Percentiles rank a stretch among this genome's conserved stretches.
Conservation (phyloP, 2,888 invertebrate species). For the Melangyna quadrimaculata region DNA sequence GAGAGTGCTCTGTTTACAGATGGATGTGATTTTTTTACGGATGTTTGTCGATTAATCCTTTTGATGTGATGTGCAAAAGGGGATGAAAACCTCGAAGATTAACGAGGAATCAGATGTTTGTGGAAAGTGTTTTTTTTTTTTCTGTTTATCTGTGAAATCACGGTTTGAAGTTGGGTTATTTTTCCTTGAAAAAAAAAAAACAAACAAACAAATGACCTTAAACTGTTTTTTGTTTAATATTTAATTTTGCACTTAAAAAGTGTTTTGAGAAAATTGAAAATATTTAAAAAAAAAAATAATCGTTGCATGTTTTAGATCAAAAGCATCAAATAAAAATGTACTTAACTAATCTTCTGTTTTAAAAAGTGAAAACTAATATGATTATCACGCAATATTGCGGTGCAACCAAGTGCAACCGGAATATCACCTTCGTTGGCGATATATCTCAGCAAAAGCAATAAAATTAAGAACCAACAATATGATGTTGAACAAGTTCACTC, state of each 20-base stretch:
- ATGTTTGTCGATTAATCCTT: slow-evolving; percentile 23
- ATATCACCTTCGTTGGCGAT: slow-evolving; percentile 17
- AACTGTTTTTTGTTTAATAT: background rate
- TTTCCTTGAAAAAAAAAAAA: background rate
- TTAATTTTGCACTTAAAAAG: background rate
- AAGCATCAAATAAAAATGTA: background rate
- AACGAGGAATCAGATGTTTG: slow-evolving; percentile 20
- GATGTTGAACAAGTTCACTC: slow-evolving; percentile 30
- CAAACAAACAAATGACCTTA: background rate
- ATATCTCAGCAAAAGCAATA: background rate
- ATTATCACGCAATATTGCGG: slow-evolving; percentile 1
- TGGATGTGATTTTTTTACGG: slow-evolving; percentile 24
- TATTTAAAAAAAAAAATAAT: background rate
- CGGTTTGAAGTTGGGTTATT: background rate
- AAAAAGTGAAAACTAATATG: slow-evolving; percentile 21
- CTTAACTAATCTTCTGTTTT: background rate
- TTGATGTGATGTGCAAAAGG: background rate
- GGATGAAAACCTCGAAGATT: slow-evolving; percentile 10
- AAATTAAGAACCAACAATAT: slow-evolving; percentile 21
- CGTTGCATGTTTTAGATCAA: background rate
- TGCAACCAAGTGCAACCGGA: slow-evolving; percentile 48
- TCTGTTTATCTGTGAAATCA: background rate
- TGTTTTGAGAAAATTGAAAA: background rate
- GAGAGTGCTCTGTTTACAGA: slow-evolving; percentile 27
- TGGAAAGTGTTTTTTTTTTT: background rate